Evolutionary conservation across 2,888 invertebrate genomes (phyloP), one percentile per base, ranked within the genome.

Genomic region (Drosophila emarginata): DNA sequence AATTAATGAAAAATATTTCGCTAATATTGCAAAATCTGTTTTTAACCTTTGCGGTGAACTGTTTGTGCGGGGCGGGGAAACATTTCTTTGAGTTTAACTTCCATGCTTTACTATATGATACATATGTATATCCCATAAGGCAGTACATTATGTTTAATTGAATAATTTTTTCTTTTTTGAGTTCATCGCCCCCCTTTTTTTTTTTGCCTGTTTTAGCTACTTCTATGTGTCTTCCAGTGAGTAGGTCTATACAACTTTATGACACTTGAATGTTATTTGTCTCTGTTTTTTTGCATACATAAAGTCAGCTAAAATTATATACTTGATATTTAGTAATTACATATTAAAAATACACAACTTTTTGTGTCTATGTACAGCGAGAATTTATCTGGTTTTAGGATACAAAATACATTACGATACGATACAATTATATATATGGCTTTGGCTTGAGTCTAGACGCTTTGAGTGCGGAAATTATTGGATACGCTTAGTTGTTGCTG

Each of bases 361-460:
- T 76, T 58, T 40, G 26, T 26, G 15, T 57, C 78, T 77, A 87
- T 84, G 32, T 84, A 76, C 70, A 83, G 57, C 61, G 57, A 67
- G 61, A 61, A 57, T 61, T 53, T 50, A 58, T 74, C 37, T 59
- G 58, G 36, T n/a, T 54, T 26, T 40, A n/a, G 26, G n/a, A 52
- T 53, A 54, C 45, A 14, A 37, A 59, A 64, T 71, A 58, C 37
- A 32, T 32, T 67, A 63, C 21, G 50, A 68, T 23, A 45, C 18
- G 15, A 45, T 15, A 45, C 54, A 72, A 64, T 64, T 54, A 12
- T 28, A 36, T 60, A 57, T 76, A 79, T 79, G 78, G 78, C 78
- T 79, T 79, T 79, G 78, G 78, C 71, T 76, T 77, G 63, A 58
- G 64, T 64, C 77, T 90, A 90, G 62, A 90, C 89, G 61, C 79